Base-by-base conservation (phyloP, 2,888 invertebrate genomes). In the Ichneumoninae sp. region DNA sequence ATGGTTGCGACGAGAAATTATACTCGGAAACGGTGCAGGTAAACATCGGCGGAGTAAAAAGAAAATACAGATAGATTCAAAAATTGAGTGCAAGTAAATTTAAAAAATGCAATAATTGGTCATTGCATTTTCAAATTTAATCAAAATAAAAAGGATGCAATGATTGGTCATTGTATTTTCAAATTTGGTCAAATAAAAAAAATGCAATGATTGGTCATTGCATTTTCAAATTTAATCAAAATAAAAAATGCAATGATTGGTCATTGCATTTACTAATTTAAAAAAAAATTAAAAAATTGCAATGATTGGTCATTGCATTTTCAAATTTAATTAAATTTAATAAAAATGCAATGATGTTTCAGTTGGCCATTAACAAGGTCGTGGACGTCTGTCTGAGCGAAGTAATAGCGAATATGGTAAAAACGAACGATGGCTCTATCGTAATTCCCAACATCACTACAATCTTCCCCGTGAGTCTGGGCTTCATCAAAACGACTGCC, bases 371-470 rank as follows among this genome's bases (percentile, higher is more conserved):
- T 26, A 57, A 57, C 22, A 57, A 57, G 26, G 47, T 86, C 8
- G 80, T 89, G 19, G 88, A 90, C 33, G 8, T 87, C 0, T 78
- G 68, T 8, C n/a, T 90, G 0, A 47, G 36, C 7, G 66, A 82
- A 22, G 4, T 83, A 1, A 79, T 84, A 4, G 71, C 57, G 6
- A 81, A 72, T 1, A 26, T 89, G 1, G 74, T 57, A 5, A 22
- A 65, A 13, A 76, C 82, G 6, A 77, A 86, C 13, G 50, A 76
- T 22, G 88, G 82, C 1, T 83, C 16, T 33, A 69, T 89, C 6
- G 19, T 72, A 16, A 75, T 90, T 74, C 89, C 89, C 13, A 62
- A 89, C 75, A 52, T 89, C 6, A 71, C 70, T 0, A 74, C 86
- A 33, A 22, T 13, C 5, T 88, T 87, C 19, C 44, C 84, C 10